Percentiles rank a stretch among this genome's conserved stretches.
These are phyloP conservation scores for Brenthis daphne DNA, from an alignment of 2,888 invertebrate species.

Conservation along the genomic window DNA sequence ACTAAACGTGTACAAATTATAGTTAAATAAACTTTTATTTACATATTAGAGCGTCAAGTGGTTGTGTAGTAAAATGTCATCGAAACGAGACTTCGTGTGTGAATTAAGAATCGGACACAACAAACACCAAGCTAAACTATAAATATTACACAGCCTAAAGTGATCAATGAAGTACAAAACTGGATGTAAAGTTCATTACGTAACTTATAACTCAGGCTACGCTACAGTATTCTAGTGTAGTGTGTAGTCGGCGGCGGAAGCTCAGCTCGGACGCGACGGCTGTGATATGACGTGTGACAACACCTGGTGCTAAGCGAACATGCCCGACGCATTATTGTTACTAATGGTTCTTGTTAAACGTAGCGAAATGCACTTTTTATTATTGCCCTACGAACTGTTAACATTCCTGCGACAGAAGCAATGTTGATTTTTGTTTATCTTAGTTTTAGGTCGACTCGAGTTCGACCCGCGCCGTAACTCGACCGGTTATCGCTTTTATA, in stretches of 20 bases:
- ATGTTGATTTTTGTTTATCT: conserved; percentile 77
- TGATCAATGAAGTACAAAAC: conserved; percentile 76
- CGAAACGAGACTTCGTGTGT: conserved; percentile 35
- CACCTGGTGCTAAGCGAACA: conserved; percentile 73
- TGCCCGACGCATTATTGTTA: conserved; percentile 71
- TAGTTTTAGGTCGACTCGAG: conserved; percentile 70
- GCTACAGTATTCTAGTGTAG: conserved; percentile 15
- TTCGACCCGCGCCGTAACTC: conserved; percentile 57
- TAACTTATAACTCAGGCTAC: conserved; percentile 21
- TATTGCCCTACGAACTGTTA: conserved; percentile 76
- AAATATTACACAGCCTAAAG: conserved; percentile 42
- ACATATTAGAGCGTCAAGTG: conserved; percentile 35
- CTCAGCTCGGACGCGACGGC: conserved; percentile 47
- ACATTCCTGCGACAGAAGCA: conserved; percentile 79
- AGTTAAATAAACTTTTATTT: conserved; percentile 34
- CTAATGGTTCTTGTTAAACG: conserved; percentile 71
- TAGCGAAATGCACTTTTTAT: conserved; percentile 68
- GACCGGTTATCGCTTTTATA: conserved; percentile 70
- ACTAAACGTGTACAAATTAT: conserved; percentile 40
- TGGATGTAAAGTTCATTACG: conserved; percentile 55
- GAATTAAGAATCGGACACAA: neutral
- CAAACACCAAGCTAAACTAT: neutral
- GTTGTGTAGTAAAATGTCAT: conserved; percentile 46
- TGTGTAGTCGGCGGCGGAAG: neutral
- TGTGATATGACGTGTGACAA: conserved; percentile 56